Conservation (phyloP, 2,888 invertebrate species). For the Heteromurus nitidus region DNA sequence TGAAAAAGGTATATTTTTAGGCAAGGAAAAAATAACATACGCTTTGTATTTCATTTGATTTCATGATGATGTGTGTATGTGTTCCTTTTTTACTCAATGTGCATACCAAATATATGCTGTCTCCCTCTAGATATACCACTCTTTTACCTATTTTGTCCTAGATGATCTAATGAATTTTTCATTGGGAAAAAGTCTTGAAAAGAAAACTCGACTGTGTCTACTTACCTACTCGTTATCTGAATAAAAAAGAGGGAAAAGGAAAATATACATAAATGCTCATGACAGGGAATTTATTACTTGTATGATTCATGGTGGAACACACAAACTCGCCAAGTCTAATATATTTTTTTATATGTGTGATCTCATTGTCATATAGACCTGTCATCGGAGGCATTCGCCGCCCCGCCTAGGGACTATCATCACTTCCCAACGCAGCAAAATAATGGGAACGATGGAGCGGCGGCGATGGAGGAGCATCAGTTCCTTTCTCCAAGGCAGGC, state of each 20-base stretch:
- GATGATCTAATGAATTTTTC: conserved; percentile 57
- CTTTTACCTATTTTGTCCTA: too few relatives aligned
- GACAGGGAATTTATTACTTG: not conserved
- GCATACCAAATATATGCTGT: too few relatives aligned
- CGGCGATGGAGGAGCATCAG: conserved; percentile 6
- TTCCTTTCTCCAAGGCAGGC: not conserved
- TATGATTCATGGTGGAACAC: not conserved
- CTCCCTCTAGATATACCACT: too few relatives aligned
- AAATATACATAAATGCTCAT: too few relatives aligned
- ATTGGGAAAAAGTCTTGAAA: conserved; percentile 7
- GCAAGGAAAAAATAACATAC: too few relatives aligned
- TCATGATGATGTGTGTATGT: too few relatives aligned
- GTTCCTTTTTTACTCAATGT: too few relatives aligned
- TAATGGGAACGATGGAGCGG: conserved; percentile 2
- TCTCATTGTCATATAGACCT: conserved; percentile 36
- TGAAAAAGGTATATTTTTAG: too few relatives aligned
- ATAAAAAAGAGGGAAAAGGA: too few relatives aligned
- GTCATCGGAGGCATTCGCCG: conserved; percentile 33
- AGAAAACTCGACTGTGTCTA: too few relatives aligned
- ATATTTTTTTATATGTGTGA: not conserved
- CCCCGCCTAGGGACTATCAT: conserved; percentile 53
- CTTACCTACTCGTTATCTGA: conserved; percentile 4
- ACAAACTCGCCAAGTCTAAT: not conserved
- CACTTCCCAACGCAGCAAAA: conserved; percentile 23
- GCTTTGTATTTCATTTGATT: too few relatives aligned